These are phyloP conservation scores for Gracilinanus agilis DNA, from an alignment of 2,113 vertebrate genomes.

Conservation along the genomic window DNA sequence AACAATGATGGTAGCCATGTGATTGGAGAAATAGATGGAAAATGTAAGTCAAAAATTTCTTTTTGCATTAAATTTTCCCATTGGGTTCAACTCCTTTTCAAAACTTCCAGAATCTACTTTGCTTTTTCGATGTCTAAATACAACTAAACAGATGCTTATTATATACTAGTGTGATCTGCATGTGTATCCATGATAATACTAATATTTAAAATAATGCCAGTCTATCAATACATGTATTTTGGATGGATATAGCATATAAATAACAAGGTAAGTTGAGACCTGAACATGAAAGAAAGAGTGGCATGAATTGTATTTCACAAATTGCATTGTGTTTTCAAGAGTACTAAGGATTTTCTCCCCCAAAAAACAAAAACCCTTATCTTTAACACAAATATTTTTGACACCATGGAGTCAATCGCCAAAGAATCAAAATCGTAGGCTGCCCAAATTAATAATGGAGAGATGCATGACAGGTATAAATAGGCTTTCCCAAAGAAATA, in stretches of 20 bases:
- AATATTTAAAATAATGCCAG: neutral
- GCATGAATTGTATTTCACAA: neutral
- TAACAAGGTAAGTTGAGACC: neutral
- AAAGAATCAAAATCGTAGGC: neutral
- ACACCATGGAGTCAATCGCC: neutral
- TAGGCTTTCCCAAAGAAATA: neutral
- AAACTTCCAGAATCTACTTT: neutral
- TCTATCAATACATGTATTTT: neutral
- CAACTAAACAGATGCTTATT: neutral
- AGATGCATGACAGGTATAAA: neutral
- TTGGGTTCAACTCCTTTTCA: neutral
- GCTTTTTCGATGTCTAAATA: neutral
- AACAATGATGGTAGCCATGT: neutral
- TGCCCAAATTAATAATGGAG: neutral
- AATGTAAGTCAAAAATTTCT: neutral
- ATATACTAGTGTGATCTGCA: neutral
- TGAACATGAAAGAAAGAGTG: neutral
- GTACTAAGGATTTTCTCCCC: neutral
- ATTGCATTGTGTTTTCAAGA: neutral
- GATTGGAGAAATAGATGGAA: neutral
- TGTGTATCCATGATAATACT: neutral
- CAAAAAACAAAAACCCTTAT: neutral
- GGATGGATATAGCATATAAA: neutral
- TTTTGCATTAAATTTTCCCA: neutral
- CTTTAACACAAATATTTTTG: neutral